A percentile compares a stretch with the other conserved stretches of the same genome.
Conservation (phyloP, 2,113 vertebrate genomes). For the Coregonus clupeaformis region DNA sequence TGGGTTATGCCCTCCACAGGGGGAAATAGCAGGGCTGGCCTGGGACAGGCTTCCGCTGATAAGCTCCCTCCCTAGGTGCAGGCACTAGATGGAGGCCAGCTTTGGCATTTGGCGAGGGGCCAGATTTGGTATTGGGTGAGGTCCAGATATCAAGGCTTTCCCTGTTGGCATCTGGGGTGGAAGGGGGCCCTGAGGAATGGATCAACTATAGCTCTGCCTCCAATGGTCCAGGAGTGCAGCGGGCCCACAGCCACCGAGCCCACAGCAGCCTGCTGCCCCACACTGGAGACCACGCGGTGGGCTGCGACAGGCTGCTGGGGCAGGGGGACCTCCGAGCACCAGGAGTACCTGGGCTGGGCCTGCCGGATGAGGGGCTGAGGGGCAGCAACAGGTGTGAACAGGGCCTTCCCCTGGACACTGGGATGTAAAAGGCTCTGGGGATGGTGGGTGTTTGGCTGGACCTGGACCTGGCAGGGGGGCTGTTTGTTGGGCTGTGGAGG, state of each 20-base stretch:
- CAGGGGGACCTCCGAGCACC: conserved; percentile 70
- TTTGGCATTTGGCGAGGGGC: conserved; percentile 7
- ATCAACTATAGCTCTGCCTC: conserved; percentile 72
- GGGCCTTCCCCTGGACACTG: conserved; percentile 40
- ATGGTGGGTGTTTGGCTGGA: conserved; percentile 1
- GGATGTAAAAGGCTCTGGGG: conserved; percentile 25
- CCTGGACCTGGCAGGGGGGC: conserved; percentile 3
- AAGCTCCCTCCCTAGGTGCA: neutral
- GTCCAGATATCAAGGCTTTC: conserved; percentile 56
- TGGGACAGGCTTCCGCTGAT: neutral
- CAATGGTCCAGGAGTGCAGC: conserved; percentile 85
- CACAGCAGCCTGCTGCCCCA: conserved; percentile 81
- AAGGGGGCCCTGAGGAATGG: conserved; percentile 86
- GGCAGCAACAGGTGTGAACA: neutral
- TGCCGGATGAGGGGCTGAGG: conserved; percentile 61
- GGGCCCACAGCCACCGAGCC: conserved; percentile 84
- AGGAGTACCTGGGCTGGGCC: conserved; percentile 72
- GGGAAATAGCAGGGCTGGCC: neutral
- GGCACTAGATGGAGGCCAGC: conserved; percentile 8
- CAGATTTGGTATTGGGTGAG: no score
- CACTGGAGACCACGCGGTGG: conserved; percentile 88
- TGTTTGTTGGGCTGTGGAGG: neutral
- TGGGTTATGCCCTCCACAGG: neutral
- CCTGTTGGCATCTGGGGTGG: conserved; percentile 79
- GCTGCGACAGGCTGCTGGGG: conserved; percentile 85